Conservation (phyloP, 2,888 invertebrate species). For the Perdita meconis region DNA sequence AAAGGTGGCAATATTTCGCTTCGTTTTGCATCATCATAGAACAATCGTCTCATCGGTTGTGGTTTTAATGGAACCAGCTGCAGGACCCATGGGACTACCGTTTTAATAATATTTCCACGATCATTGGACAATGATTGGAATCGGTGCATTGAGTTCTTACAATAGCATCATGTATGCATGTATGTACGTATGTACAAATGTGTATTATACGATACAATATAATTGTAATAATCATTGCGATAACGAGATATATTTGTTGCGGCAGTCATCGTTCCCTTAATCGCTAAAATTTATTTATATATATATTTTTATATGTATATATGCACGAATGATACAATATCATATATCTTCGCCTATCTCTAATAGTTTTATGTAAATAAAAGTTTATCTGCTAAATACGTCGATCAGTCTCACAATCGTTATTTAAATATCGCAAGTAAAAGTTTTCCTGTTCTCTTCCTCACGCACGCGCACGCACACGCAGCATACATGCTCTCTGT, state of each 20-base stretch:
- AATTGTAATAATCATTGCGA: slow-evolving; percentile 77
- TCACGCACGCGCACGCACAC: too few species aligned
- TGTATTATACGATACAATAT: slow-evolving; percentile 49
- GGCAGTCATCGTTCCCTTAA: slow-evolving; percentile 78
- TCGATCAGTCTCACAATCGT: slow-evolving; percentile 84
- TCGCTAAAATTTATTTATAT: slow-evolving; percentile 72
- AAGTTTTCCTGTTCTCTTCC: slow-evolving; percentile 42
- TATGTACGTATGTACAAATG: slow-evolving; percentile 50
- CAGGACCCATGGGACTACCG: slow-evolving; percentile 48
- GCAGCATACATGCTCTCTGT: slow-evolving; percentile 11
- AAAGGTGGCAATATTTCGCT: slow-evolving; percentile 49
- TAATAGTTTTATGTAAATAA: slow-evolving; percentile 81
- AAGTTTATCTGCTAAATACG: slow-evolving; percentile 81
- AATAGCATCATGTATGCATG: slow-evolving; percentile 61
- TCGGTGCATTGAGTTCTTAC: slow-evolving; percentile 71
- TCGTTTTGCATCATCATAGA: slow-evolving; percentile 31
- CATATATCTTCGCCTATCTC: slow-evolving; percentile 70
- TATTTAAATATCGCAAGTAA: slow-evolving; percentile 71
- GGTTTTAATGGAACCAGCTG: background rate
- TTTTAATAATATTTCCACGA: slow-evolving; percentile 49
- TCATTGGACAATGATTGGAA: slow-evolving; percentile 70
- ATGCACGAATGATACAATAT: slow-evolving; percentile 73
- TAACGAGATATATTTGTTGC: slow-evolving; percentile 81
- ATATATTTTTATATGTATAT: too few species aligned
- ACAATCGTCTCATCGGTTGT: slow-evolving; percentile 42